A percentile compares a stretch with the other conserved stretches of the same genome.
phyloP scores from a whole-genome alignment of 92 coral and sea anemone species.

The Porites rus region DNA sequence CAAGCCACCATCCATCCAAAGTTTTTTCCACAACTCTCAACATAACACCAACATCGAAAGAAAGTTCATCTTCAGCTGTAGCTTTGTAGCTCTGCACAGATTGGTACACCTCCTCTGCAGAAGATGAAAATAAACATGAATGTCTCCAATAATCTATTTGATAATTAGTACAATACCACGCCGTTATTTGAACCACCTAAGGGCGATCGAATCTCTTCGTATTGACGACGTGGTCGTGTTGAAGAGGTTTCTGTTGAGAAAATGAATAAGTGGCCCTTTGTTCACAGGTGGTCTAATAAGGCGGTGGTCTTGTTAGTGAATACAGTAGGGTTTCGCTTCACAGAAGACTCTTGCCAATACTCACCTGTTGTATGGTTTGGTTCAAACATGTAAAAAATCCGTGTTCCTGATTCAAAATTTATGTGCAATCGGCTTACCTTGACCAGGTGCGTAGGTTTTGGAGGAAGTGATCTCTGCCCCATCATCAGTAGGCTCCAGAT shows the following conservation, averaged over 20 bases:
- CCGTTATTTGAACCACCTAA: no score
- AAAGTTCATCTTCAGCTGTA: constrained; percentile 50
- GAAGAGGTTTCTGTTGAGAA: no score
- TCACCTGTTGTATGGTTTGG: no score
- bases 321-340: no score
- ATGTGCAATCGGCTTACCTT: constrained; percentile 31
- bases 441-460: constrained; percentile 61
- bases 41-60: constrained; percentile 68
- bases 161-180: no score
- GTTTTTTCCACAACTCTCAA: constrained; percentile 58
- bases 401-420: not conserved
- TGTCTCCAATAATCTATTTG: not conserved
- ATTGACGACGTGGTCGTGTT: no score
- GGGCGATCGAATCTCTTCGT: no score
- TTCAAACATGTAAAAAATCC: no score
- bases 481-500: constrained; percentile 67
- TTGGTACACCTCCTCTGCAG: constrained; percentile 62
- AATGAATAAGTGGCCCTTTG: no score
- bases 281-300: no score
- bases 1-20: constrained; percentile 76
- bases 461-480: constrained; percentile 55
- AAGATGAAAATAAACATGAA: not conserved
- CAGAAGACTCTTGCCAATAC: no score
- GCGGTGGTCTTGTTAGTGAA: no score
- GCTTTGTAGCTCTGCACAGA: constrained; percentile 52